Evolutionary conservation across 92 coral and sea anemone species (phyloP).

Genomic region (Nematostella vectensis): DNA sequence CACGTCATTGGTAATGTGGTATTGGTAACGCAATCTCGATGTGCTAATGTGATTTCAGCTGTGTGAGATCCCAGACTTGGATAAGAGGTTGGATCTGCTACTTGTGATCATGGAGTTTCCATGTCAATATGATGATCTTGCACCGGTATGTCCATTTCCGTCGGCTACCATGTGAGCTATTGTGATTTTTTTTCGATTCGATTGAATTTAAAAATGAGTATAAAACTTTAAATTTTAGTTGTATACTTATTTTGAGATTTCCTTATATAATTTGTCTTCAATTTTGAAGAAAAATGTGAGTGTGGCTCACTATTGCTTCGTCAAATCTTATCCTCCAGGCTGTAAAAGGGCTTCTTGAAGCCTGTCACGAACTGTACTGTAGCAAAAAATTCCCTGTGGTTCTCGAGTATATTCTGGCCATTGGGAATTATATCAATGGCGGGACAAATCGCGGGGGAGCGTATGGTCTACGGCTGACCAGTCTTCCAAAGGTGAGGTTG

Average conservation of each 20-base stretch:
- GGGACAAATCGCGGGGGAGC: constrained; percentile 86
- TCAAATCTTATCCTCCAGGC: constrained; percentile 32
- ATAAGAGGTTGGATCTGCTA: constrained; percentile 76
- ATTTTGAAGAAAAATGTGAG: too few relatives aligned
- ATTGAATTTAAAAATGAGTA: too few relatives aligned
- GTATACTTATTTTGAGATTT: too few relatives aligned
- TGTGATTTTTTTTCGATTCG: neutral
- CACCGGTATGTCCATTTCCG: constrained; percentile 90
- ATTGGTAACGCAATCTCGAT: too few relatives aligned
- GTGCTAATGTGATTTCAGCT: constrained; percentile 24
- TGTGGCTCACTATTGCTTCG: neutral
- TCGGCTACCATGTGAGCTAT: neutral
- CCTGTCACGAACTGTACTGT: constrained; percentile 64
- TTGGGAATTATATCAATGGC: constrained; percentile 88
- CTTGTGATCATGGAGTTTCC: constrained; percentile 91
- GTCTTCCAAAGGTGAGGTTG: constrained; percentile 83
- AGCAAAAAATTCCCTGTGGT: constrained; percentile 63
- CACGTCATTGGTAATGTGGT: too few relatives aligned
- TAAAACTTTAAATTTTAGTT: too few relatives aligned
- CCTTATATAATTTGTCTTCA: too few relatives aligned
- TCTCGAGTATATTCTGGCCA: constrained; percentile 82
- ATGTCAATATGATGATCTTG: constrained; percentile 78
- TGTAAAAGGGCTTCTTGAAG: constrained; percentile 62
- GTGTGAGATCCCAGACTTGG: constrained; percentile 73
- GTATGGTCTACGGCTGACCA: constrained; percentile 74